Base-by-base conservation (phyloP, 23 tunicate genomes). In the Styela clava region DNA sequence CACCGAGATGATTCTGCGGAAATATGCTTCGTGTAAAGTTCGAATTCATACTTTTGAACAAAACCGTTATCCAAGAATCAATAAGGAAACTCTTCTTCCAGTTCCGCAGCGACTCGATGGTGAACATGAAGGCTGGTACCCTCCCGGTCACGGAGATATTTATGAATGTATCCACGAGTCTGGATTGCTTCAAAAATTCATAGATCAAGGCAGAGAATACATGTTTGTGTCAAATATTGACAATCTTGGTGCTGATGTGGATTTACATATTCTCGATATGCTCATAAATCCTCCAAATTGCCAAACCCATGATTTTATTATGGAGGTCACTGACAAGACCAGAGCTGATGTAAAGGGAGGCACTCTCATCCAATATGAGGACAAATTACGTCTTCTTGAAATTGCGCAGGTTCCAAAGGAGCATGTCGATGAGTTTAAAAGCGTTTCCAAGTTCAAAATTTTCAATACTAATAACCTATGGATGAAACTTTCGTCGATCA, bases 281-380 rank as follows among this genome's bases (percentile, higher is more conserved):
- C 33, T 88, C 69, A 89, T 83, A 22, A 85, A 95, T 73, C 99
- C 99, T 2, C 44, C 79, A 2, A 74, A 89, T 27, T 52, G 69
- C 3, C n/a, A 44, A 2, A 87, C 83, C 26, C 87, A 88, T 22
- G 95, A 95, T 16, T 95, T 88, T 79, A 86, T 89, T 31, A 95
- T 95, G 99, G 99, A 95, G 82, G 99, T 95, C 30, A 95, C 99
- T 36, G 91, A 95, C 76, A 95, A 95, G 56, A 95, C 99, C 2
- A 64, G 99, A 70, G 99, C 99, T 27, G 99, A 95, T 63, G 99
- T 95, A 19, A 95, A 95, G 88, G 99, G 99, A 29, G 99, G 99
- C 18, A 95, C 99, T 24, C 65, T 95, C 5, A 95, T 95, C 37
- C 91, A 95, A 44, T 95, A 95, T 79, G 87, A 95, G 30, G 69